phyloP scores from a whole-genome alignment of 2,888 invertebrate genomes.

The Mythimna albipuncta region DNA sequence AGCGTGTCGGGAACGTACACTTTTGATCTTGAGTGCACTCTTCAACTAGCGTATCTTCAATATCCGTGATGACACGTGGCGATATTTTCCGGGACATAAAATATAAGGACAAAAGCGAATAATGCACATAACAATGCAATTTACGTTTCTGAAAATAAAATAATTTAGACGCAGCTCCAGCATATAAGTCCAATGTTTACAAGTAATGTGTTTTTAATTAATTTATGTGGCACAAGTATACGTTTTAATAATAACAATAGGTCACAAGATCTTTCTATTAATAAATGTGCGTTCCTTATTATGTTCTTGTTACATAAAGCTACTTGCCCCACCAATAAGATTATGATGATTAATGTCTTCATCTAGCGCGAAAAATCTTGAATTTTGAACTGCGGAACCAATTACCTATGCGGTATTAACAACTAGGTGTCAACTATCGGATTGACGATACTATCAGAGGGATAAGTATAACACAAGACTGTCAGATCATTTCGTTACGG shows the following conservation, averaged over 20 bases:
- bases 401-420: neutral
- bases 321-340: neutral
- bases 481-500: constrained; percentile 2
- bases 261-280: constrained; percentile 57
- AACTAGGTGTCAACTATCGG: constrained; percentile 6
- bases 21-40: constrained; percentile 23
- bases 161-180: constrained; percentile 26
- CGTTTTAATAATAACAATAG: constrained; percentile 48
- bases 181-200: constrained; percentile 29
- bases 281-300: constrained; percentile 40
- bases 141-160: constrained; percentile 33
- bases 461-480: constrained; percentile 10
- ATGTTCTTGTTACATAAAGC: constrained; percentile 29
- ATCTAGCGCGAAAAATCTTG: neutral
- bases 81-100: constrained; percentile 19
- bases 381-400: constrained; percentile 17
- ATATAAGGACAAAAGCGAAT: constrained; percentile 1
- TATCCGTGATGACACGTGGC: constrained; percentile 29
- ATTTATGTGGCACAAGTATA: constrained; percentile 54
- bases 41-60: constrained; percentile 13
- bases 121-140: constrained; percentile 37
- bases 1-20: constrained; percentile 25
- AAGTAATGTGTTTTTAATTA: constrained; percentile 56
- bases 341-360: neutral
- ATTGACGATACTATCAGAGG: neutral